Percentiles rank a stretch among this genome's conserved stretches.
Conservation (phyloP, 2,113 vertebrate species). For the Neodon shergylaensis region DNA sequence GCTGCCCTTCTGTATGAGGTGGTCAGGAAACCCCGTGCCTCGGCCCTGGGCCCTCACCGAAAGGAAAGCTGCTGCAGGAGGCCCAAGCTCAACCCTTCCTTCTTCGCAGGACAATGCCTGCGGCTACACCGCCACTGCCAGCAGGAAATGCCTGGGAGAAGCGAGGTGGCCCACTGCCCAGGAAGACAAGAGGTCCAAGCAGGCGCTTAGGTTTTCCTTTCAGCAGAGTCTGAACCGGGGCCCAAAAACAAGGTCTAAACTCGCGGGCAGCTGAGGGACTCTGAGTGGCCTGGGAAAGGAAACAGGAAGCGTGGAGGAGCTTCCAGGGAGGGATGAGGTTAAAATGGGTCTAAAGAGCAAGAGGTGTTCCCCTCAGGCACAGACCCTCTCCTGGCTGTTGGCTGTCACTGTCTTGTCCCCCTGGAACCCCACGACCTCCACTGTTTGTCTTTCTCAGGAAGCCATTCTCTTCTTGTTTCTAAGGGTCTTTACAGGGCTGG, state of each 20-base stretch:
- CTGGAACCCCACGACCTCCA: background rate
- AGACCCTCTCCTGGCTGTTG: background rate
- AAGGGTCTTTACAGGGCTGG: background rate
- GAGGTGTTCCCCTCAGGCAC: background rate
- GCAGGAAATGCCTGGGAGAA: slow-evolving; percentile 52
- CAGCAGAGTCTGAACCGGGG: background rate
- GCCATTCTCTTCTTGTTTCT: background rate
- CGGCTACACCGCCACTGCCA: background rate
- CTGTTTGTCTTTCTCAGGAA: background rate
- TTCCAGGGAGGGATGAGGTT: background rate
- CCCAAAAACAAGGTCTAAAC: background rate
- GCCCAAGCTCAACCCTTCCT: background rate
- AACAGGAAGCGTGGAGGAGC: too few species aligned
- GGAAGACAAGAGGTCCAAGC: background rate
- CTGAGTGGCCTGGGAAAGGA: background rate
- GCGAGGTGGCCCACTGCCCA: background rate
- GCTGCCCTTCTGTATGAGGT: background rate
- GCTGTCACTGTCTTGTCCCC: background rate
- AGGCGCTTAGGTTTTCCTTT: slow-evolving; percentile 37
- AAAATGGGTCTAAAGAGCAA: background rate
- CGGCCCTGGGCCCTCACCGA: background rate
- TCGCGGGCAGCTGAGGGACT: background rate
- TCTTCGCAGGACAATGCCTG: background rate
- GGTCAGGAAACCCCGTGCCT: background rate
- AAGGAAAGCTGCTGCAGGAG: background rate